Evolutionary conservation across 1,140 invertebrate genomes (phyloP).

Genomic region (Maconellicoccus hirsutus): DNA sequence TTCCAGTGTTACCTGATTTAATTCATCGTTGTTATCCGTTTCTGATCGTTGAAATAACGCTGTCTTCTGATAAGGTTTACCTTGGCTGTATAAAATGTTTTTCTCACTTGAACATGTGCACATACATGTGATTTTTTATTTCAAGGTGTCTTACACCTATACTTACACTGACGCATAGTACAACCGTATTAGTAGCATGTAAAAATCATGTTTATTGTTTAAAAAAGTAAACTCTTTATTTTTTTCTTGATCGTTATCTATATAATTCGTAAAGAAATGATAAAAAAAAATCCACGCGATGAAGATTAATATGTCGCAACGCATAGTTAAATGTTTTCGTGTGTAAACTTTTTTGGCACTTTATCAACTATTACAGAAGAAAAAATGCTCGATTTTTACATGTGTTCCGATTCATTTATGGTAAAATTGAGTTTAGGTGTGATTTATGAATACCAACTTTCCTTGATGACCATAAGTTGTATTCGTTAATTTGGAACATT

Average conservation of each 20-base stretch:
- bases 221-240: not conserved
- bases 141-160: not conserved
- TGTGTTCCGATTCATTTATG: constrained; percentile 3
- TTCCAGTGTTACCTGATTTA: no score
- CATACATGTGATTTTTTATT: not conserved
- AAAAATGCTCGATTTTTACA: not conserved
- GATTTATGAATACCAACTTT: not conserved
- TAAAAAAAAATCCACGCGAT: not conserved
- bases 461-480: not conserved
- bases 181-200: no score
- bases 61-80: no score
- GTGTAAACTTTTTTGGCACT: not conserved
- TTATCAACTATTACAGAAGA: not conserved
- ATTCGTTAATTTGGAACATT: no score
- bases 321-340: not conserved
- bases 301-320: not conserved
- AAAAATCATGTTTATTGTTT: not conserved
- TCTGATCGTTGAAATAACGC: no score
- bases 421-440: not conserved
- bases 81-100: no score
- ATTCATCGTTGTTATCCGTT: no score
- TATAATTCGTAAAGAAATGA: not conserved
- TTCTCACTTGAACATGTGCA: not conserved
- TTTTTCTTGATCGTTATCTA: not conserved
- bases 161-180: no score